Evolutionary conservation across 2,113 vertebrate species (phyloP).

Genomic region (Eolophus roseicapilla): DNA sequence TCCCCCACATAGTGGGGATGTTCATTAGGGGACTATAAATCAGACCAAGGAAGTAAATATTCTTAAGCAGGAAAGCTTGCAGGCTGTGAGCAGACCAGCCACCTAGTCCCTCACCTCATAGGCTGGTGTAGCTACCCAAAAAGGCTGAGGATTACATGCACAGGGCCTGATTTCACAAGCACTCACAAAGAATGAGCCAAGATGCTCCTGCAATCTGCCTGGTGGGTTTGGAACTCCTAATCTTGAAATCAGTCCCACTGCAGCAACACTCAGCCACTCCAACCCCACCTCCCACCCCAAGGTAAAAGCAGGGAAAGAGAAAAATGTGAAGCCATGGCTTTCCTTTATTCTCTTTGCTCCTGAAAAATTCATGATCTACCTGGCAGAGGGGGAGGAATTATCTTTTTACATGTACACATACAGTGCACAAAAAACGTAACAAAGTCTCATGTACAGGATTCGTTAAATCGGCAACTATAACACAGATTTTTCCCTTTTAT

Average conservation of each 20-base stretch:
- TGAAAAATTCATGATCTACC: neutral
- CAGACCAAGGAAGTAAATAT: neutral
- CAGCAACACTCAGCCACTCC: neutral
- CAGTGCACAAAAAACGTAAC: neutral
- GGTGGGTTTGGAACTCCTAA: neutral
- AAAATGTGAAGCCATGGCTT: neutral
- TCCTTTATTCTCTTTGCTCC: neutral
- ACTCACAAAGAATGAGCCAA: neutral
- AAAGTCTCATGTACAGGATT: neutral
- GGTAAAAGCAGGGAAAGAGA: neutral
- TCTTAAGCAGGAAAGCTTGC: neutral
- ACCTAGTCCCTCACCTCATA: rapidly evolving
- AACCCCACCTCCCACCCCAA: rapidly evolving
- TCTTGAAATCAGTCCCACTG: neutral
- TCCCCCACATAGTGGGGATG: neutral
- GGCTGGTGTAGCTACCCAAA: neutral
- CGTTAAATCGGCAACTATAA: neutral
- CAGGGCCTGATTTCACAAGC: neutral
- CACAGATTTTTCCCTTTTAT: neutral
- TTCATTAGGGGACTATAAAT: neutral
- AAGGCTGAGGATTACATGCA: neutral
- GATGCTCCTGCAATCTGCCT: neutral
- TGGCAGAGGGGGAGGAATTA: neutral
- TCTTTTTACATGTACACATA: neutral
- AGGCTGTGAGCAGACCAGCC: neutral